A percentile compares a stretch with the other conserved stretches of the same genome.
Evolutionary conservation across 2,888 invertebrate genomes (phyloP).

Genomic region (Buathra laborator): DNA sequence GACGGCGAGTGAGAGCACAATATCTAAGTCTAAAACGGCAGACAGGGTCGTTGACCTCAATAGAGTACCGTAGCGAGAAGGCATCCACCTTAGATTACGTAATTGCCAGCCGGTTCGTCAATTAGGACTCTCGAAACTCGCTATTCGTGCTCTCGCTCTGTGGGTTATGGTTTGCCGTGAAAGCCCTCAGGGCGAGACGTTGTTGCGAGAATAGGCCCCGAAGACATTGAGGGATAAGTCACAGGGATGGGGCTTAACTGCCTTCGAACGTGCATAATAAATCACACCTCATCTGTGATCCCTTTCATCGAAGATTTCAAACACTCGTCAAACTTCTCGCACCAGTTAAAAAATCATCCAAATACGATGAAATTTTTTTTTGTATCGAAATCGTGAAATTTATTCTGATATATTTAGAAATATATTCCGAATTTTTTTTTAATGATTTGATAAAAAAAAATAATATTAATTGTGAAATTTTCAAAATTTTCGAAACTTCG

Average conservation of each 20-base stretch:
- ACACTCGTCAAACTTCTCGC: background rate
- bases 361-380: no score
- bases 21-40: constrained; percentile 73
- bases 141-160: constrained; percentile 20
- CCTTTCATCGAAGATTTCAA: background rate
- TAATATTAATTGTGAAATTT: no score
- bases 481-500: no score
- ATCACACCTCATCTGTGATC: background rate
- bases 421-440: no score
- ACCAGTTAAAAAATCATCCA: background rate
- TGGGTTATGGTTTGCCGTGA: constrained; percentile 6
- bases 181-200: constrained; percentile 48
- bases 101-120: constrained; percentile 71
- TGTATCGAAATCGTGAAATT: no score
- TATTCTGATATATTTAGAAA: no score
- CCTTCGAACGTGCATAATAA: constrained; percentile 16
- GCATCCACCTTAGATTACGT: constrained; percentile 77
- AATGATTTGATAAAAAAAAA: no score
- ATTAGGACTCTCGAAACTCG: constrained; percentile 63
- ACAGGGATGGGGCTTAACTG: background rate
- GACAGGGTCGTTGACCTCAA: constrained; percentile 76
- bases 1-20: constrained; percentile 45
- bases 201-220: constrained; percentile 17
- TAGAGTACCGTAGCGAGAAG: constrained; percentile 67
- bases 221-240: constrained; percentile 31